These are phyloP conservation scores for Melangyna quadrimaculata DNA, from an alignment of 2,888 invertebrate genomes.

Conservation along the genomic window DNA sequence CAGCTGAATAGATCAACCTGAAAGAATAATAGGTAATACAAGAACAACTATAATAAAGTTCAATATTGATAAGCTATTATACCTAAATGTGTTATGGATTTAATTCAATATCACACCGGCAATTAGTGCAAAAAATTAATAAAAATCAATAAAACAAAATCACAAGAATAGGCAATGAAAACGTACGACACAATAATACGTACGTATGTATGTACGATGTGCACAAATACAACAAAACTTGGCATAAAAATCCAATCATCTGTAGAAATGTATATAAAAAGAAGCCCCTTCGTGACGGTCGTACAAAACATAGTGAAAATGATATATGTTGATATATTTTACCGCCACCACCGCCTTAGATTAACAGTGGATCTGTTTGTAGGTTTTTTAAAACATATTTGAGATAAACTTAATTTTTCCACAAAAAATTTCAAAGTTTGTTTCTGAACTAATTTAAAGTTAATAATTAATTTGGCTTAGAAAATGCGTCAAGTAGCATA, in stretches of 20 bases:
- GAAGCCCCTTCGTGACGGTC: constrained; percentile 64
- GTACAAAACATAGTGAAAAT: not conserved
- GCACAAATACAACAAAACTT: constrained; percentile 56
- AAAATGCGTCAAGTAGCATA: too few relatives aligned
- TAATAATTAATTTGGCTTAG: too few relatives aligned
- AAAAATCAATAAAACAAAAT: constrained; percentile 48
- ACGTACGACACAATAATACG: not conserved
- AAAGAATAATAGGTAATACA: not conserved
- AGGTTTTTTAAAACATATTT: too few relatives aligned
- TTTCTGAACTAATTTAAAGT: too few relatives aligned
- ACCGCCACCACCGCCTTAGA: not conserved
- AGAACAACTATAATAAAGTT: not conserved
- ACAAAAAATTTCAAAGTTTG: too few relatives aligned
- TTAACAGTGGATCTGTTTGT: not conserved
- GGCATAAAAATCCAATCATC: constrained; percentile 68
- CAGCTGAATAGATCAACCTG: constrained; percentile 21
- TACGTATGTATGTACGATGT: too few relatives aligned
- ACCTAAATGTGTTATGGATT: not conserved
- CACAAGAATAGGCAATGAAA: not conserved
- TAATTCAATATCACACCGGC: constrained; percentile 46
- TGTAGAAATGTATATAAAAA: constrained; percentile 48
- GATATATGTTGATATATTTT: not conserved
- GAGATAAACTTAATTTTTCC: too few relatives aligned
- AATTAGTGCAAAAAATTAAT: constrained; percentile 63
- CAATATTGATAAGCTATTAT: constrained; percentile 37